Evolutionary conservation across 2,888 invertebrate genomes (phyloP).

Genomic region (Bugulina stolonifera): DNA sequence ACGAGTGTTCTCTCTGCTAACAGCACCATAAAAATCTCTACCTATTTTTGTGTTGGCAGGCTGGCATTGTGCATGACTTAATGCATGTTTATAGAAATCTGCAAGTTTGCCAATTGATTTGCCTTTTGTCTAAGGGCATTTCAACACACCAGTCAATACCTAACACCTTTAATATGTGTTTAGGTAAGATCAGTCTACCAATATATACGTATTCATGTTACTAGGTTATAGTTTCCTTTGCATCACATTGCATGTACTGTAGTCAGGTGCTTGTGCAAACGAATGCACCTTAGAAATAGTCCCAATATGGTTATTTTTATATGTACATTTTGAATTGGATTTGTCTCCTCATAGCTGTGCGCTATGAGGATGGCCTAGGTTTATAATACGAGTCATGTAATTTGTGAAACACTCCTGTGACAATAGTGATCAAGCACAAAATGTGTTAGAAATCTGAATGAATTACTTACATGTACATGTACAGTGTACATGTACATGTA

Average conservation of each 20-base stretch:
- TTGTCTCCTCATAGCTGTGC: no score
- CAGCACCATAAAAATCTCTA: conserved; percentile 1
- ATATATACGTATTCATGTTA: not conserved
- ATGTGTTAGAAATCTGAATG: no score
- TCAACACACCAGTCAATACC: not conserved
- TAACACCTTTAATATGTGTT: not conserved
- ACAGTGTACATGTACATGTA: no score
- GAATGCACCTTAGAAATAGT: no score
- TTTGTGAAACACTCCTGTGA: no score
- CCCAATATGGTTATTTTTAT: no score
- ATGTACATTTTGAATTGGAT: no score
- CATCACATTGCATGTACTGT: not conserved
- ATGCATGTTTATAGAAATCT: not conserved
- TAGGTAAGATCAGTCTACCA: not conserved
- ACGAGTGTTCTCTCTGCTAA: not conserved
- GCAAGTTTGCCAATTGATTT: conserved; percentile 4
- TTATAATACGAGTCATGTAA: no score
- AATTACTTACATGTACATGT: no score
- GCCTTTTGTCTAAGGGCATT: conserved; percentile 20
- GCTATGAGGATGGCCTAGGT: no score
- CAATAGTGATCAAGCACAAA: no score
- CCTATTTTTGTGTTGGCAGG: not conserved
- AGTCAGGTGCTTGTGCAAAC: no score
- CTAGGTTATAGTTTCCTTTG: not conserved
- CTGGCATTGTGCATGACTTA: not conserved